Evolutionary conservation across 2,888 invertebrate genomes (phyloP).

Genomic region (Argyra leucocephala): DNA sequence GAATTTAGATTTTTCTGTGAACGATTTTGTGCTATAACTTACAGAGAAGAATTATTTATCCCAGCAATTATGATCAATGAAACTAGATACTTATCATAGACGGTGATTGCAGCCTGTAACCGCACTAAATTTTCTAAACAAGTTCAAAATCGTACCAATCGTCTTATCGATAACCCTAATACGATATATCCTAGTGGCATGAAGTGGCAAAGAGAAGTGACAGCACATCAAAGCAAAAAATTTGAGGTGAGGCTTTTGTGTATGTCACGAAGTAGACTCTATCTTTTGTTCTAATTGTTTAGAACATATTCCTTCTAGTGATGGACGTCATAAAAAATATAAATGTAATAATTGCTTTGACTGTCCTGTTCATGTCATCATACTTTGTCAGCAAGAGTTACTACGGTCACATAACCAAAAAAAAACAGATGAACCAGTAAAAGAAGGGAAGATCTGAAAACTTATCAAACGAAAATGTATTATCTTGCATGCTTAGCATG

Average conservation of each 20-base stretch:
- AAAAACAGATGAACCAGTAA: slow-evolving; percentile 34
- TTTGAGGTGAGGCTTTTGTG: slow-evolving; percentile 87
- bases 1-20: too few relatives aligned
- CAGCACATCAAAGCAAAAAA: too few relatives aligned
- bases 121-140: too few relatives aligned
- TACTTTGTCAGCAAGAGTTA: slow-evolving; percentile 77
- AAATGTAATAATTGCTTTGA: slow-evolving; percentile 90
- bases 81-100: too few relatives aligned
- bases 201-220: too few relatives aligned
- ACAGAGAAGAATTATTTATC: too few relatives aligned
- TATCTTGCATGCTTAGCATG: slow-evolving; percentile 91
- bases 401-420: slow-evolving; percentile 52
- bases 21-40: too few relatives aligned
- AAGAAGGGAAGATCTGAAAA: slow-evolving; percentile 47
- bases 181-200: too few relatives aligned
- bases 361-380: slow-evolving; percentile 93
- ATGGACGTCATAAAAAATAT: slow-evolving; percentile 89
- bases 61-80: too few relatives aligned
- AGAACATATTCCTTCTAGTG: slow-evolving; percentile 89
- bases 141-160: too few relatives aligned
- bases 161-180: too few relatives aligned
- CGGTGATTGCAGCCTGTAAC: too few relatives aligned
- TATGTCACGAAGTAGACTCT: slow-evolving; percentile 96
- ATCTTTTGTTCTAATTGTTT: slow-evolving; percentile 94
- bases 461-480: slow-evolving; percentile 65